Percentiles rank a stretch among this genome's conserved stretches.
phyloP scores from a whole-genome alignment of 2,113 vertebrate genomes.

The Oncorhynchus keta region DNA sequence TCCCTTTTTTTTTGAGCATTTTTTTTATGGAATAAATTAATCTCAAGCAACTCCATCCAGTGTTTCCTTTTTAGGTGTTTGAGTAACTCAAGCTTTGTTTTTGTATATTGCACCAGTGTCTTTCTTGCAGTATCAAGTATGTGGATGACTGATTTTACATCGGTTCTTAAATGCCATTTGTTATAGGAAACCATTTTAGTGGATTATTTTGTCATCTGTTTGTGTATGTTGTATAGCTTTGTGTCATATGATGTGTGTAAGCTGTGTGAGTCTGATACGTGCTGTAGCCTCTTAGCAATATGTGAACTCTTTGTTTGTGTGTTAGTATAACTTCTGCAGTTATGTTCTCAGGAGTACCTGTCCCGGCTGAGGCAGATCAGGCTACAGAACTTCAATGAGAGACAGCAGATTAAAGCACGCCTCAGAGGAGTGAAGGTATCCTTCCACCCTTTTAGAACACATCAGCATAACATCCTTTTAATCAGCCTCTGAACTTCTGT shows the following conservation, averaged over 20 bases:
- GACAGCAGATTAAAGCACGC: conserved; percentile 93
- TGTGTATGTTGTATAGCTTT: background rate
- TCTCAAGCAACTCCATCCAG: background rate
- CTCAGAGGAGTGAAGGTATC: conserved; percentile 91
- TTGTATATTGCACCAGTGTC: too few species aligned
- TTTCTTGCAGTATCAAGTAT: too few species aligned
- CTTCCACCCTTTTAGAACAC: too few species aligned
- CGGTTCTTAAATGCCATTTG: too few species aligned
- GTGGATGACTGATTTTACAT: too few species aligned
- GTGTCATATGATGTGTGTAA: background rate
- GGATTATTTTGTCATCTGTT: background rate
- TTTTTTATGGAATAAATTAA: background rate
- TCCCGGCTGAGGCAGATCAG: conserved; percentile 91
- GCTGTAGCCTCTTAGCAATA: background rate
- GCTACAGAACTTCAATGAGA: conserved; percentile 96
- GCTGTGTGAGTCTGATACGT: conserved; percentile 4
- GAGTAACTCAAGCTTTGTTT: background rate
- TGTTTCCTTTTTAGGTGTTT: background rate
- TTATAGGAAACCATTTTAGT: too few species aligned
- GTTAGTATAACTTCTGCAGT: conserved; percentile 21
- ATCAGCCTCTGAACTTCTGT: too few species aligned
- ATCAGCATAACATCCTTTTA: conserved; percentile 3
- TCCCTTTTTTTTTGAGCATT: background rate
- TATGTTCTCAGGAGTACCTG: conserved; percentile 85
- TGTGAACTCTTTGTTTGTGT: background rate